phyloP scores from a whole-genome alignment of 2,888 invertebrate species.

The Ceratothoa steindachneri region DNA sequence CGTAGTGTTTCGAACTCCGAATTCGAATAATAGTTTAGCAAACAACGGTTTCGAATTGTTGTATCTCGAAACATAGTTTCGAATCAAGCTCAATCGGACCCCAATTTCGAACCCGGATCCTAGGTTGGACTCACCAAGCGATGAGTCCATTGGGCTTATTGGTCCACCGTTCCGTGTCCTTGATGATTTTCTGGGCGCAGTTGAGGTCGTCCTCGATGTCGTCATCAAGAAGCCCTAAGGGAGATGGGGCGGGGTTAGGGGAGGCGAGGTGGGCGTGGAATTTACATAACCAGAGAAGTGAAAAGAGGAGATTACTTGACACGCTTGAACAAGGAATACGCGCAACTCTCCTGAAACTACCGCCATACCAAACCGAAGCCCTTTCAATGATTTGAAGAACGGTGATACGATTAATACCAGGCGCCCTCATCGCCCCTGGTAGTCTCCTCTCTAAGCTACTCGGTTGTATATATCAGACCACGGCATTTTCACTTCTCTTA shows the following conservation, averaged over 20 bases:
- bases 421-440: too few species aligned
- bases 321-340: not conserved
- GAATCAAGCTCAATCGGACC: too few species aligned
- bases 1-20: too few species aligned
- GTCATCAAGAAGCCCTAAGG: slow-evolving; percentile 32
- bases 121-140: slow-evolving; percentile 41
- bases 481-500: too few species aligned
- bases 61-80: too few species aligned
- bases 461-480: too few species aligned
- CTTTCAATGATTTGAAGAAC: too few species aligned
- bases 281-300: not conserved
- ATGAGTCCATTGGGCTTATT: slow-evolving; percentile 35
- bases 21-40: too few species aligned
- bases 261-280: not conserved
- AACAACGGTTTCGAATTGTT: too few species aligned
- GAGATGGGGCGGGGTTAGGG: not conserved
- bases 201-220: slow-evolving; percentile 42
- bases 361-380: not conserved
- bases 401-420: too few species aligned
- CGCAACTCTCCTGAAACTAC: not conserved
- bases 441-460: too few species aligned
- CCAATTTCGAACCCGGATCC: too few species aligned
- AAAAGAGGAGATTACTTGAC: not conserved
- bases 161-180: slow-evolving; percentile 31
- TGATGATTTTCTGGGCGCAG: slow-evolving; percentile 34